A percentile compares a stretch with the other conserved stretches of the same genome.
phyloP scores from a whole-genome alignment of 2,113 vertebrate species.

The Gyps fulvus region DNA sequence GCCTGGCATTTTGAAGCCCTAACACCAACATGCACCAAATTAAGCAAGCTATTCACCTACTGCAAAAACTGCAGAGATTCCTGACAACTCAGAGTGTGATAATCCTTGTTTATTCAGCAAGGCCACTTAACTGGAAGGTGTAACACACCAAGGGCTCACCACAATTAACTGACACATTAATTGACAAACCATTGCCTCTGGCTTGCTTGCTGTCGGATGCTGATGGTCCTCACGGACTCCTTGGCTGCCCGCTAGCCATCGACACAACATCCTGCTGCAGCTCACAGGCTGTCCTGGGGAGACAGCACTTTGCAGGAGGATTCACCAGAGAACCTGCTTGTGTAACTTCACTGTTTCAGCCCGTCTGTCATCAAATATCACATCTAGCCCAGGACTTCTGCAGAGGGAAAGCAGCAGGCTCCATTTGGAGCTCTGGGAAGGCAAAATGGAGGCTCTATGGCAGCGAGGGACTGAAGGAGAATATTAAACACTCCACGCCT shows the following conservation, averaged over 20 bases:
- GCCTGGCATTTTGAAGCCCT: not conserved
- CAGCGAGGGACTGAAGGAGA: not conserved
- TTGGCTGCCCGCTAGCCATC: not conserved
- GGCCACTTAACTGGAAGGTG: not conserved
- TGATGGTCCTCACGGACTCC: not conserved
- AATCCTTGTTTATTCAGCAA: constrained; percentile 1
- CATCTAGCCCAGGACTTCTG: not conserved
- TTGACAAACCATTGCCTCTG: not conserved
- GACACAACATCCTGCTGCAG: not conserved
- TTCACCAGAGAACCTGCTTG: not conserved
- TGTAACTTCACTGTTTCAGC: not conserved
- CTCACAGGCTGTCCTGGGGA: not conserved
- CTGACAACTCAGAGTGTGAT: not conserved
- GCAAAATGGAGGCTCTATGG: constrained; percentile 12
- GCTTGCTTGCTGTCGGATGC: not conserved
- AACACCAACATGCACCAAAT: rapidly evolving
- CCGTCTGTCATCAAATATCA: not conserved
- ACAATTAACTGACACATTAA: not conserved
- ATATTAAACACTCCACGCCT: constrained; percentile 56
- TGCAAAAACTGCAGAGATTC: not conserved
- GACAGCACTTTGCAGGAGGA: not conserved
- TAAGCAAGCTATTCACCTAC: not conserved
- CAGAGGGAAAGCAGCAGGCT: not conserved
- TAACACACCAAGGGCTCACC: not conserved
- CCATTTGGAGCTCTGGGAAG: not conserved